Base-by-base conservation (phyloP, 2,113 vertebrate genomes). In the Cyprinodon tularosa region DNA sequence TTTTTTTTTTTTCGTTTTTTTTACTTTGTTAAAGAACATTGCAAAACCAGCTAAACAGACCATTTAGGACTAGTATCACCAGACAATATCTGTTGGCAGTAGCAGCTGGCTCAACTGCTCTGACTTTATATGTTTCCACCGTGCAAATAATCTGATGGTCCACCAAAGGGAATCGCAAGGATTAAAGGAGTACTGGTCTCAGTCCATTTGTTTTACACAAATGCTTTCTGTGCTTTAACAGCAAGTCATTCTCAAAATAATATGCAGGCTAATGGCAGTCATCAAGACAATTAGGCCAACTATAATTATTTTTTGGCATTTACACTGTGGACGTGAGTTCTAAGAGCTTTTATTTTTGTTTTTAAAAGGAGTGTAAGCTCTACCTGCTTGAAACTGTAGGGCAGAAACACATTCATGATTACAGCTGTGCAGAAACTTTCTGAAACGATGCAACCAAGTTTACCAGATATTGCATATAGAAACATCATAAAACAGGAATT, bases 71-170 rank as follows among this genome's bases (percentile, higher is more conserved):
- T 66, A 71, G 68, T 91, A 92, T 93, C 90, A 88, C 84, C 91
- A 90, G 91, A 92, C 90, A 76, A 70, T 92, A 93, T 94, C 94
- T 91, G 87, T 91, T 92, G 92, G 92, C 93, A 82, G 81, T 83
- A 90, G 84, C 85, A 80, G 76, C 86, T 85, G 74, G 70, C 82
- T 88, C 89, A 90, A 92, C 88, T 92, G 82, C 82, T 85, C 85
- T 77, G 80, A 63, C 86, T 92, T 91, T 91, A 90, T 91, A 91
- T 87, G 85, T 88, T 91, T 93, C 88, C 79, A 83, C 85, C 82
- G 47, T 84, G 84, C 75, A 90, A 92, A 91, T 89, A 92, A 94
- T 94, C 93, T 92, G 93, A 94, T 93, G 84, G 93, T 90, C 92
- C 77, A 81, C 84, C 80, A 90, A 76, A 86, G 90, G 86, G 91